phyloP scores from a whole-genome alignment of 2,113 vertebrate genomes.

The Tachysurus fulvidraco region DNA sequence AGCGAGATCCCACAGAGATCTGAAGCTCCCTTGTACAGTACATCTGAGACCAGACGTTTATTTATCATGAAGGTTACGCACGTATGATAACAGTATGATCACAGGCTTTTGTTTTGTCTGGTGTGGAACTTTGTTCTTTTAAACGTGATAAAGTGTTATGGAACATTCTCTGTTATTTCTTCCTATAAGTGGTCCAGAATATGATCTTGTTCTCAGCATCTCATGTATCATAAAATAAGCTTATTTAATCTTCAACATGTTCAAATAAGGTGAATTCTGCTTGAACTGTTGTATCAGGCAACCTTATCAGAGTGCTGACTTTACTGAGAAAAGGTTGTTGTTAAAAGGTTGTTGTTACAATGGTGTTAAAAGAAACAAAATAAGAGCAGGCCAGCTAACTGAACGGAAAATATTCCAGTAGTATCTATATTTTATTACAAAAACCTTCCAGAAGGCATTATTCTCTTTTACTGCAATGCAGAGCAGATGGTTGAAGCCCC shows the following conservation, averaged over 20 bases:
- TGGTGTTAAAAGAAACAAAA: neutral
- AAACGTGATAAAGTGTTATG: neutral
- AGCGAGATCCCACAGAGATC: neutral
- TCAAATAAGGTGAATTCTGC: conserved; percentile 3
- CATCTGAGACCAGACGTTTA: neutral
- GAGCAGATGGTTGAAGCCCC: neutral
- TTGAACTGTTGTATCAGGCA: conserved; percentile 27
- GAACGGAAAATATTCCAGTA: neutral
- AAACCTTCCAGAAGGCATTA: neutral
- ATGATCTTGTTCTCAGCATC: conserved; percentile 13
- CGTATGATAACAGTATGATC: conserved; percentile 3
- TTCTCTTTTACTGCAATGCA: neutral
- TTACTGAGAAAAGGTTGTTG: neutral
- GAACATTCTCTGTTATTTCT: conserved; percentile 14
- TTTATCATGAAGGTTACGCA: neutral
- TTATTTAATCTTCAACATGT: conserved; percentile 1
- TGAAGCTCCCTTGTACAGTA: neutral
- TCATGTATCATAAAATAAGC: conserved; percentile 13
- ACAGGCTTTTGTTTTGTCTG: neutral
- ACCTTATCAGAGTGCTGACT: neutral
- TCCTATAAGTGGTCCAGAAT: conserved; percentile 11
- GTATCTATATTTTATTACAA: neutral
- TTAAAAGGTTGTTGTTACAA: neutral
- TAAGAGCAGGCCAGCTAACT: neutral
- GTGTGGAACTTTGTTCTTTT: neutral